These are phyloP conservation scores for Aspidiotus destructor DNA, from an alignment of 2,888 invertebrate genomes.

Conservation along the genomic window DNA sequence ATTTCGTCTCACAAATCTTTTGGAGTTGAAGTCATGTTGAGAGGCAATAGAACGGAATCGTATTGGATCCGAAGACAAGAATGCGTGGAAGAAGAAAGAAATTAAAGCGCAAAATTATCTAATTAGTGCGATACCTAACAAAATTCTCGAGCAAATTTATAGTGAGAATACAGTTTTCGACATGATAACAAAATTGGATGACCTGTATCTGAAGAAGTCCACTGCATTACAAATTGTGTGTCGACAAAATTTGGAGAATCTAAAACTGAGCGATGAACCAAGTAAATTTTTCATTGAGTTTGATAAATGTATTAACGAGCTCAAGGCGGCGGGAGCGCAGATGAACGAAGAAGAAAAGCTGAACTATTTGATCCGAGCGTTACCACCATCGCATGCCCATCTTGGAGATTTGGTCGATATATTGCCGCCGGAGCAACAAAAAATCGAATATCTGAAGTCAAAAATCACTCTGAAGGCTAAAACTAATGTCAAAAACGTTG, in stretches of 20 bases:
- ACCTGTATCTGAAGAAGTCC: neutral
- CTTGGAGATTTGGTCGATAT: neutral
- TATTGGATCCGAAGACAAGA: neutral
- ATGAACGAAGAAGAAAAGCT: neutral
- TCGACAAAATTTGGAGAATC: neutral
- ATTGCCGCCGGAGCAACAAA: neutral
- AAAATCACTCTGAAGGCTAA: neutral
- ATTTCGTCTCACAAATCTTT: too few species aligned
- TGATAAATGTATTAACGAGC: too few species aligned
- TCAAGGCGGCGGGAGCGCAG: neutral
- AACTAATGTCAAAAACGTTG: neutral
- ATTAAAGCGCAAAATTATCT: neutral
- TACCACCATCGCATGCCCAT: neutral
- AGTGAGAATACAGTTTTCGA: neutral
- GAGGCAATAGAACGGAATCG: neutral
- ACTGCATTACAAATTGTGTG: neutral
- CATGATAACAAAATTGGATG: constrained; percentile 1
- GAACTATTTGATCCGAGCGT: neutral
- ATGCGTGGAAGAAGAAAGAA: neutral
- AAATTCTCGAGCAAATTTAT: neutral
- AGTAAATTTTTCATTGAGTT: neutral
- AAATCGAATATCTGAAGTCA: neutral
- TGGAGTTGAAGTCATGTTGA: neutral
- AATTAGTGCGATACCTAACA: neutral
- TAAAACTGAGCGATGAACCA: neutral